Percentiles rank a stretch among this genome's conserved stretches.
Evolutionary conservation across 2,888 invertebrate species (phyloP).

Genomic region (Portevinia maculata): DNA sequence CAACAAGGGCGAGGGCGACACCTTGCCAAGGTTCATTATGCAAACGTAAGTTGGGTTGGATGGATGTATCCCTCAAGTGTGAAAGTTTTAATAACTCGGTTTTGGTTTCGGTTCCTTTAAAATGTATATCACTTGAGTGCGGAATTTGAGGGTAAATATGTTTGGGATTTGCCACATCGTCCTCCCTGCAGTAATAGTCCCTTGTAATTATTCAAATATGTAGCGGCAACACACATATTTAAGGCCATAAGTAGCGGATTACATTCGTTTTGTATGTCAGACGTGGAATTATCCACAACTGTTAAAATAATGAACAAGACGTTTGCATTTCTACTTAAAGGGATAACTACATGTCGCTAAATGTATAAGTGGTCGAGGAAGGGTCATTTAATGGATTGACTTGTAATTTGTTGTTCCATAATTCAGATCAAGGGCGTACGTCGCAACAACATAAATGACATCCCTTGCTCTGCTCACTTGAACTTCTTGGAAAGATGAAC

Average conservation of each 20-base stretch:
- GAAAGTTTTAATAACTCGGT: constrained; percentile 73
- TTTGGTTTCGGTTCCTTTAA: constrained; percentile 59
- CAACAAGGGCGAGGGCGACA: constrained; percentile 66
- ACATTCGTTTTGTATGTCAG: constrained; percentile 47
- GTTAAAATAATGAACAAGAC: constrained; percentile 15
- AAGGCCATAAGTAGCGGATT: constrained; percentile 53
- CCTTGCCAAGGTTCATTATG: constrained; percentile 71
- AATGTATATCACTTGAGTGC: constrained; percentile 55
- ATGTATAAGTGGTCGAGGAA: constrained; percentile 4
- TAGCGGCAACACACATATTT: constrained; percentile 36
- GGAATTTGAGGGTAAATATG: constrained; percentile 64
- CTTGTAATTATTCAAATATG: constrained; percentile 62
- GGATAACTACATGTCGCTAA: constrained; percentile 48
- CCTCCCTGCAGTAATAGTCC: constrained; percentile 20
- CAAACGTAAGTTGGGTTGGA: constrained; percentile 61
- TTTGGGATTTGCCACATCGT: constrained; percentile 53
- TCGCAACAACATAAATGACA: constrained; percentile 18
- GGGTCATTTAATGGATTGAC: constrained; percentile 61
- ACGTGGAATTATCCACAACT: constrained; percentile 52
- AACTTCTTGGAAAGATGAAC: constrained; percentile 12
- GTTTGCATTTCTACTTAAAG: constrained; percentile 21
- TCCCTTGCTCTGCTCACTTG: constrained; percentile 28
- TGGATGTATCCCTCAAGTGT: constrained; percentile 66
- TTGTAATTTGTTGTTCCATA: constrained; percentile 36
- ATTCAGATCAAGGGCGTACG: constrained; percentile 37